Evolutionary conservation across 2,113 vertebrate species (phyloP).

Genomic region (Casuarius casuarius): DNA sequence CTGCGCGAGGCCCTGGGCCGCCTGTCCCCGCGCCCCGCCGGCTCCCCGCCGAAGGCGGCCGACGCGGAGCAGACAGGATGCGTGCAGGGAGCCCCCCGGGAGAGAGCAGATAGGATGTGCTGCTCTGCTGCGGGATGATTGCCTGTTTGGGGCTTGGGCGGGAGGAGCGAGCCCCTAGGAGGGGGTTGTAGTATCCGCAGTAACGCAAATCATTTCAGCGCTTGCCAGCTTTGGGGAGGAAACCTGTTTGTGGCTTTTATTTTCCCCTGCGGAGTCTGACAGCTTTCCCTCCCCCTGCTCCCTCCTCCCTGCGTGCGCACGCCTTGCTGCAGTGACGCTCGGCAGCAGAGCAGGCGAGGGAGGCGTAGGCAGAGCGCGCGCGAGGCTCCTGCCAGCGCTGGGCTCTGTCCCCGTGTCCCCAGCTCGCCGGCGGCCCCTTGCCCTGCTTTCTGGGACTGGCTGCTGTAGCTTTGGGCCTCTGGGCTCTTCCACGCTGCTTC

Average conservation of each 20-base stretch:
- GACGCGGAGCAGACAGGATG: neutral
- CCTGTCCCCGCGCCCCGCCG: no score
- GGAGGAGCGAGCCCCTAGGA: accelerated
- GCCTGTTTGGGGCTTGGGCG: accelerated
- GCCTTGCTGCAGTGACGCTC: no score
- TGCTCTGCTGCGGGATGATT: neutral
- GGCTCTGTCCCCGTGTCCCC: accelerated
- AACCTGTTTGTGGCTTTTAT: neutral
- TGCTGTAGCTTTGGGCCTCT: accelerated
- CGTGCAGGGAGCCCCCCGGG: neutral
- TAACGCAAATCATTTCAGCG: neutral
- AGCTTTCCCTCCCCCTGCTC: neutral
- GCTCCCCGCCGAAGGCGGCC: neutral
- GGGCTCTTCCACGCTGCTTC: neutral
- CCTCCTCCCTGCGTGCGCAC: accelerated
- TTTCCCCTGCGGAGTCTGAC: neutral
- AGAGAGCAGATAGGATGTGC: neutral
- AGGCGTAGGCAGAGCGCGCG: no score
- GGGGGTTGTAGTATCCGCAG: neutral
- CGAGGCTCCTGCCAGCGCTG: neutral
- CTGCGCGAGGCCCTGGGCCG: neutral
- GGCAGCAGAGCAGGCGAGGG: no score
- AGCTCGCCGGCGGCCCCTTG: accelerated
- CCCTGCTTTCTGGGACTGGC: accelerated
- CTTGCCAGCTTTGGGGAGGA: neutral